Base-by-base conservation (phyloP, 2,113 vertebrate species). In the Cariama cristata region DNA sequence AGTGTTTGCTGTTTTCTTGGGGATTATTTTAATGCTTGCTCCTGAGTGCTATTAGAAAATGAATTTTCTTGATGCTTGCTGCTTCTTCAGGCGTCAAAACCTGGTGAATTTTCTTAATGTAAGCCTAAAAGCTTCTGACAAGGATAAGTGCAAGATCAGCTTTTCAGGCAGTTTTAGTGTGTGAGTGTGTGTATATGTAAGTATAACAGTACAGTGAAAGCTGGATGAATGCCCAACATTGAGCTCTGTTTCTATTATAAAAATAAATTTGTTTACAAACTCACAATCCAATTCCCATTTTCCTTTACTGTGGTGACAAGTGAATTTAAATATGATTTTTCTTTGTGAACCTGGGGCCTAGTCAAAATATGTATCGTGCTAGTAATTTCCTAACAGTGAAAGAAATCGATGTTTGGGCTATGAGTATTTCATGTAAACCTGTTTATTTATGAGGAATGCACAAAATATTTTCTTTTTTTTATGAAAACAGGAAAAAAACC, bases 241-340 rank as follows among this genome's bases (percentile, higher is more conserved):
- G 47, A 88, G 40, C 67, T 92, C 79, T 35, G 1, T 91, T 95
- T 81, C 75, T 84, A 22, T 86, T 92, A 77, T 16, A 87, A 84
- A 96, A 88, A 67, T 82, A 85, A 79, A 73, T 73, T 69, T 85
- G 69, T 94, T 95, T 81, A 86, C 95, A 94, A 88, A 83, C 35
- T 93, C 87, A 67, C 67, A 94, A 69, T 89, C 45, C 53, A 76
- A 22, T 91, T 93, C 62, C 62, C 62, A 88, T 89, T 96, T 95
- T 85, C 69, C 60, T 96, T 89, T 86, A 59, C 53, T 16, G 32
- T 62, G 40, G 35, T 96, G 74, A 73, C 87, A 94, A 79, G 38
- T 79, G 62, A 97, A 91, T 44, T 23, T 93, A 95, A 96, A 93
- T 73, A 94, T 42, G 90, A 45, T 88, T 93, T 92, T 86, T 73